A percentile compares a stretch with the other conserved stretches of the same genome.
These are phyloP conservation scores for Megaptera novaeangliae DNA, from an alignment of 2,113 vertebrate species.

Conservation along the genomic window DNA sequence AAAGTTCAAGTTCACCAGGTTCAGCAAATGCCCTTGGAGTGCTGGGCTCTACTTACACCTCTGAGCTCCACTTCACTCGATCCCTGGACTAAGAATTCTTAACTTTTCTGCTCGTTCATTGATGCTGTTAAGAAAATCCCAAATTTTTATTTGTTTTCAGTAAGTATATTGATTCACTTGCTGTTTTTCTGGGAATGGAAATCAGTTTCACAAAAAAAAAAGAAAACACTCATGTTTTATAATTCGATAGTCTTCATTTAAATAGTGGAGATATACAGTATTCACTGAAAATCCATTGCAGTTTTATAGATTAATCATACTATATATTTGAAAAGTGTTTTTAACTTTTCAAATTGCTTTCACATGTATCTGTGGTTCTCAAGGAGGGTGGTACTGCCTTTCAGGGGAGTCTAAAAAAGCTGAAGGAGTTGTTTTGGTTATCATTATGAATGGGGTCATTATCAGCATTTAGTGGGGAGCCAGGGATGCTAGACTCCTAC, in stretches of 20 bases:
- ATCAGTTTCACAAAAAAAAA: not conserved
- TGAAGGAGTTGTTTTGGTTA: conserved; percentile 13
- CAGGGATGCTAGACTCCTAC: not conserved
- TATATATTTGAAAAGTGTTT: conserved; percentile 32
- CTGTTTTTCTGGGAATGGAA: conserved; percentile 8
- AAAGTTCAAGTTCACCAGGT: not conserved
- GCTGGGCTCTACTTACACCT: fast-evolving
- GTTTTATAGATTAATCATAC: not conserved
- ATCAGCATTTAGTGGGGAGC: not conserved
- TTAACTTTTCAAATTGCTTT: conserved; percentile 62
- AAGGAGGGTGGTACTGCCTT: not conserved
- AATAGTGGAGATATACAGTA: not conserved
- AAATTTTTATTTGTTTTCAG: conserved; percentile 21
- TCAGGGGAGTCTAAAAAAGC: not conserved
- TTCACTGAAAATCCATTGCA: not conserved
- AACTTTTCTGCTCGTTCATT: not conserved
- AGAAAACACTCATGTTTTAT: not conserved
- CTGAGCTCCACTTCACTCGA: not conserved
- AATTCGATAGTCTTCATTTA: not conserved
- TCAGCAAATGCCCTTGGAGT: not conserved
- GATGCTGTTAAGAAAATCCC: not conserved
- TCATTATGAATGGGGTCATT: not conserved
- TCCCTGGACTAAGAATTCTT: not conserved
- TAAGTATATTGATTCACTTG: conserved; percentile 9
- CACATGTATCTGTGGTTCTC: conserved; percentile 47